These are phyloP conservation scores for Thelaira solivaga DNA, from an alignment of 2,888 invertebrate genomes.

Conservation along the genomic window DNA sequence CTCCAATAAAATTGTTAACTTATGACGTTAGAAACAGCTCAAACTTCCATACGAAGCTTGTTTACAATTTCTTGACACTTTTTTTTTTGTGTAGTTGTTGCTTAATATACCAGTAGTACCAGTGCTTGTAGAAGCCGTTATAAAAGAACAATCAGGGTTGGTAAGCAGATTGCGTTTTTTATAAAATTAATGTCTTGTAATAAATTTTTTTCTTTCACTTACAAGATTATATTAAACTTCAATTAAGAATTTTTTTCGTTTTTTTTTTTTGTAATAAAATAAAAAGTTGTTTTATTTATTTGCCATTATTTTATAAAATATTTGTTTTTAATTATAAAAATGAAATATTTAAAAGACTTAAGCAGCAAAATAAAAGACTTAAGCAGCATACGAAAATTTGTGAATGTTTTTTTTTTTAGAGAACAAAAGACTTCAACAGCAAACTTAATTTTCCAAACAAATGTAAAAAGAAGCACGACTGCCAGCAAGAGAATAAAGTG, in stretches of 20 bases:
- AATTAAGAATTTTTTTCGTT: not conserved
- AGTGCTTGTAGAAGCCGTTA: slow-evolving; percentile 35
- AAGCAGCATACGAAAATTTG: slow-evolving; percentile 7
- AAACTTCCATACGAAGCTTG: not conserved
- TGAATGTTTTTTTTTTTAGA: not conserved
- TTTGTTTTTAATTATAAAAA: not conserved
- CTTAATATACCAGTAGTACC: slow-evolving; percentile 5
- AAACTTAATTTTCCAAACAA: not conserved
- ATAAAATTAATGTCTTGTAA: too few relatives aligned
- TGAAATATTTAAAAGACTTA: not conserved
- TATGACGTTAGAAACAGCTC: slow-evolving; percentile 23
- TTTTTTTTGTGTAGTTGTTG: not conserved
- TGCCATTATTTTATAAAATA: not conserved
- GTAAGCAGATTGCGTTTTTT: slow-evolving; percentile 13
- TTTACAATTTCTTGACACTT: slow-evolving; percentile 44
- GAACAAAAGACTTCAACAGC: not conserved
- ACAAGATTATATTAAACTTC: too few relatives aligned
- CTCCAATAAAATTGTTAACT: slow-evolving; percentile 30
- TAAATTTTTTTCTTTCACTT: too few relatives aligned
- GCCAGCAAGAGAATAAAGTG: not conserved
- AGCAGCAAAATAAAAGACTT: slow-evolving; percentile 31
- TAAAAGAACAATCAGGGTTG: slow-evolving; percentile 39
- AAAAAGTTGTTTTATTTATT: not conserved
- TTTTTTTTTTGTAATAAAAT: not conserved
- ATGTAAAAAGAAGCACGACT: not conserved